A percentile compares a stretch with the other conserved stretches of the same genome.
Conservation (phyloP, 2,888 invertebrate genomes). For the Piscicola geometra region DNA sequence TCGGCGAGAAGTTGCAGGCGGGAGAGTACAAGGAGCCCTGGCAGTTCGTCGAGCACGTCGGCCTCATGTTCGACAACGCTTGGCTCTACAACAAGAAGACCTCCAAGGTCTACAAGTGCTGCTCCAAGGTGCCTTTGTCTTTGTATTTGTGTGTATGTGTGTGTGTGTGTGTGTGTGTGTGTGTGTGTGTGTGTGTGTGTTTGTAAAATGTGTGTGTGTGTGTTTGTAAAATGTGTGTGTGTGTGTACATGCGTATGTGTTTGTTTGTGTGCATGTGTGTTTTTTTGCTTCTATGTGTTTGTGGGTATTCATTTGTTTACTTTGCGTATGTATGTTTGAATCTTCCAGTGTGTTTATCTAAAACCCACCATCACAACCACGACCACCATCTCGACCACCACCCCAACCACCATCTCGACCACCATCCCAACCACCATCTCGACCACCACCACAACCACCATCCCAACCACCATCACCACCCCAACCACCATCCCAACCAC, state of each 20-base stretch:
- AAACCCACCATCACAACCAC: too few relatives aligned
- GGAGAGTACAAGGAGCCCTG: slow-evolving; percentile 94
- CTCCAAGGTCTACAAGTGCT: slow-evolving; percentile 92
- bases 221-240: not conserved
- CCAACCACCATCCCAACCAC: not conserved
- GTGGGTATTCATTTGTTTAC: too few relatives aligned
- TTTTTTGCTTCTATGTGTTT: not conserved
- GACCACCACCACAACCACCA: too few relatives aligned
- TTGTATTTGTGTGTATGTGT: not conserved
- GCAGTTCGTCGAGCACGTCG: slow-evolving; percentile 98
- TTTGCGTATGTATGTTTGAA: too few relatives aligned
- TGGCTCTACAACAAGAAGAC: slow-evolving; percentile 99
- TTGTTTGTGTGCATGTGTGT: not conserved
- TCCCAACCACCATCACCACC: too few relatives aligned
- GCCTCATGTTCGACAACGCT: slow-evolving; percentile 99
- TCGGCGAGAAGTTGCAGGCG: slow-evolving; percentile 82
- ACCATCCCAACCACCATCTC: too few relatives aligned
- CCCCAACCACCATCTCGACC: too few relatives aligned
- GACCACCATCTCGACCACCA: not conserved
- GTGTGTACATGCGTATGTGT: too few relatives aligned
- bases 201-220: not conserved
- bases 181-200: not conserved
- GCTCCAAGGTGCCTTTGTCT: slow-evolving; percentile 75
- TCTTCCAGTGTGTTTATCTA: too few relatives aligned
- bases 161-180: not conserved